Evolutionary conservation across 2,888 invertebrate genomes (phyloP), one percentile per base, ranked within the genome.

Genomic region (Corythucha ciliata): DNA sequence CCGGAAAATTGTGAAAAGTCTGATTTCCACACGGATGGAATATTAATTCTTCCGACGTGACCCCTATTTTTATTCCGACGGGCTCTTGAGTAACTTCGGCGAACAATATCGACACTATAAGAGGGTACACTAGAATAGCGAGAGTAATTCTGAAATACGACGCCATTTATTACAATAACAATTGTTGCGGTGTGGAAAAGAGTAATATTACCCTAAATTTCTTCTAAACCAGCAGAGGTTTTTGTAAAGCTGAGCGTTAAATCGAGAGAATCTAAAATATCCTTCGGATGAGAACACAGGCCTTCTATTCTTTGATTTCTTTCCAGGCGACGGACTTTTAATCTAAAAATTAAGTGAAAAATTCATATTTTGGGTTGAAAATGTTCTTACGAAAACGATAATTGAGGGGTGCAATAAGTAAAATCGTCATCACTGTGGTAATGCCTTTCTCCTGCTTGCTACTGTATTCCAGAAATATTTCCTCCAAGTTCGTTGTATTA

Each of bases 401-500:
- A n/a, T n/a, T n/a, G n/a, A n/a, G n/a, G n/a, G n/a, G n/a, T n/a
- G n/a, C n/a, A n/a, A n/a, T n/a, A n/a, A n/a, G n/a, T n/a, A n/a
- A n/a, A n/a, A n/a, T n/a, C n/a, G n/a, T n/a, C n/a, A n/a, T n/a
- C n/a, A n/a, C n/a, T n/a, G n/a, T n/a, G n/a, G n/a, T n/a, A n/a
- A n/a, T n/a, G n/a, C n/a, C n/a, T n/a, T n/a, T n/a, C 8, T 46
- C 46, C 21, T 52, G 52, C 20, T 39, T 22, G 27, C 27, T 46
- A 26, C 52, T 46, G 12, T 46, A 36, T 22, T 52, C 39, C 33
- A 52, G 22, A 26, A 52, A 52, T 20, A 52, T 46, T 10, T 52
- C 52, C 33, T 52, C 52, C 8, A 52, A 25, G 37, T 52, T 40
- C n/a, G 37, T 24, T 3, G 46, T 29, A 8, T 41, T 21, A 18